Evolutionary conservation across 2,888 invertebrate genomes (phyloP), one percentile per base, ranked within the genome.

Genomic region (Drosophila niveifrons): DNA sequence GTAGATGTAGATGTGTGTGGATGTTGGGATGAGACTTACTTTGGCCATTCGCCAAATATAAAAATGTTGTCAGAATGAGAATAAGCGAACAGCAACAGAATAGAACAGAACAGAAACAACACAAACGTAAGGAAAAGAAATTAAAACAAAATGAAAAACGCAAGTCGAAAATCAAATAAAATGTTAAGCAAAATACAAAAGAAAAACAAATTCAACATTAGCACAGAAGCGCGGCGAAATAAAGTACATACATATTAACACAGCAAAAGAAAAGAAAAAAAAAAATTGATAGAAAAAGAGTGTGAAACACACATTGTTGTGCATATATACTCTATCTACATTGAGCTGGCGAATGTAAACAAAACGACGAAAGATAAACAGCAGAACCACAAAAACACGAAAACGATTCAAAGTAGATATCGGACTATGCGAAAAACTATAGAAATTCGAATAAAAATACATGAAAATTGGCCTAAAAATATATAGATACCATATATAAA

Each of bases 351-450:
- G 88, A 80, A 83, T 80, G 86, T 83, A 83, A 83, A 83, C 83
- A 83, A 83, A 77, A 64, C 75, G 78, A 77, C 71, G 86, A 88
- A 85, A 83, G 88, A 83, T 83, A 88, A 88, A 83, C 88, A 88
- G 82, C 88, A 83, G 88, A 82, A 64, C 78, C 75, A 55, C 82
- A 71, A 66, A 66, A 79, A 44, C 61, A 53, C 46, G 58, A 71
- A 63, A 66, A 66, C 66, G 23, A 58, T 57, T 46, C 39, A 71
- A 61, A 15, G 48, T 43, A 57, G 13, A 34, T 18, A 18, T 31
- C 56, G 23, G 47, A 11, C 47, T 47, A 57, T 57, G 43, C 43
- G 48, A 31, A 56, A 56, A 61, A 15, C 55, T 55, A 62, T 55
- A 34, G 11, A 57, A 44, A 43, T 29, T 41, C 7, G 7, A 44